Base-by-base conservation (phyloP, 1,140 invertebrate species). In the Hesperophylax magnus region DNA sequence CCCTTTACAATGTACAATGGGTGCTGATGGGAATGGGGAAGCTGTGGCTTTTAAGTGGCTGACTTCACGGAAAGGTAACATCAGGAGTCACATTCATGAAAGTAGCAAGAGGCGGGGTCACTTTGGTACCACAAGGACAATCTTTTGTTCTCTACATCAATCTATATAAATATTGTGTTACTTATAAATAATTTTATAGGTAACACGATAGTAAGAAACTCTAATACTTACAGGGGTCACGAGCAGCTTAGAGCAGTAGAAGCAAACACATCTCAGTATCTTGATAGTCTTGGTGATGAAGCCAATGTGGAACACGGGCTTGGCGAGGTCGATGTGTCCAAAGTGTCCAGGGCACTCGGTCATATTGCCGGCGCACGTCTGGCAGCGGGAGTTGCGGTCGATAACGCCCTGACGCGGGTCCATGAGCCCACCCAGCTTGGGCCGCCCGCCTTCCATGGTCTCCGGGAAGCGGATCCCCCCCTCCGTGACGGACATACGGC, bases 261-360 rank as follows among this genome's bases (percentile, higher is more conserved):
- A 99, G 87, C 98, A 99, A 18, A 99, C 97, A 89, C 98, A 99
- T 88, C 98, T 91, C 8, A 99, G 88, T 77, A 99, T 94, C 91
- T 99, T 99, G 58, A 99, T 97, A 0, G 95, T 97, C 90, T 99
- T 99, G 76, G 97, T 98, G 22, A 99, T 92, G 87, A 99, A 99
- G 65, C 98, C 98, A 87, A 99, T 95, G 88, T 99, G 98, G 90
- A 98, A 99, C 3, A 99, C 98, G 24, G 99, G 99, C 89, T 99
- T 99, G 0, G 98, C 96, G 69, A 99, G 90, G 88, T 99, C 98
- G 82, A 99, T 96, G 87, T 99, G 99, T n/a, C 98, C 99, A 92
- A 99, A 99, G 89, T 99, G 99, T 0, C 99, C 99, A 18, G 98
- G 98, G 89, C 99, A 99, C 88, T 99, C 98, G 2, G 96, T 96